phyloP scores from a whole-genome alignment of 2,797 vertebrate species.

The Sebastolobus alascanus region DNA sequence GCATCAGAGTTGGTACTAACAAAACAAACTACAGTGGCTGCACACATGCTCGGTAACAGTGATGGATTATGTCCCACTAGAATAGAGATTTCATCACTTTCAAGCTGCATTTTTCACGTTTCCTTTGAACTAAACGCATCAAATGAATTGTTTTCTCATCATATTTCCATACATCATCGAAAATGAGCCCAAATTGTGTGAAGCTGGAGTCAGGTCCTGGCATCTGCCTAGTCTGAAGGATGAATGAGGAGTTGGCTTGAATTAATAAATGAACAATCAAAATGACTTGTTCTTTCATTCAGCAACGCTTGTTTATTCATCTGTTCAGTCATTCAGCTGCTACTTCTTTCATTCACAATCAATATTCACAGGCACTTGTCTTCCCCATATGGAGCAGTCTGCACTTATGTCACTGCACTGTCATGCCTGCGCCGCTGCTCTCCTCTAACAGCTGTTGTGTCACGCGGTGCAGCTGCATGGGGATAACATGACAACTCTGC shows the following conservation, averaged over 20 bases:
- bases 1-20: background rate
- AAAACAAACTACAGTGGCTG: background rate
- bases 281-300: slow-evolving; percentile 40
- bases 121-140: slow-evolving; percentile 24
- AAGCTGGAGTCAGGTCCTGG: background rate
- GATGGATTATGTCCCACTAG: slow-evolving; percentile 26
- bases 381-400: slow-evolving; percentile 71
- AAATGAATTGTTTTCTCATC: slow-evolving; percentile 13
- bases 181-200: background rate
- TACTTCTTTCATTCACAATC: slow-evolving; percentile 53
- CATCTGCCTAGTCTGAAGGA: slow-evolving; percentile 17
- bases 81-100: slow-evolving; percentile 37
- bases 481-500: slow-evolving; percentile 69
- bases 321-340: slow-evolving; percentile 46
- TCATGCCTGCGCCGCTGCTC: slow-evolving; percentile 52
- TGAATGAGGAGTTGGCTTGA: background rate
- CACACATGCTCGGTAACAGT: slow-evolving; percentile 9
- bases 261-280: slow-evolving; percentile 39
- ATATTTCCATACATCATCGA: background rate
- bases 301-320: slow-evolving; percentile 41
- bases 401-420: slow-evolving; percentile 58
- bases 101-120: slow-evolving; percentile 23
- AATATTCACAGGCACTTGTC: slow-evolving; percentile 66
- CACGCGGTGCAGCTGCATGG: slow-evolving; percentile 64
- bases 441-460: slow-evolving; percentile 71